Percentiles rank a stretch among this genome's conserved stretches.
These are phyloP conservation scores for Acomys russatus DNA, from an alignment of 2,797 vertebrate species.

Conservation along the genomic window DNA sequence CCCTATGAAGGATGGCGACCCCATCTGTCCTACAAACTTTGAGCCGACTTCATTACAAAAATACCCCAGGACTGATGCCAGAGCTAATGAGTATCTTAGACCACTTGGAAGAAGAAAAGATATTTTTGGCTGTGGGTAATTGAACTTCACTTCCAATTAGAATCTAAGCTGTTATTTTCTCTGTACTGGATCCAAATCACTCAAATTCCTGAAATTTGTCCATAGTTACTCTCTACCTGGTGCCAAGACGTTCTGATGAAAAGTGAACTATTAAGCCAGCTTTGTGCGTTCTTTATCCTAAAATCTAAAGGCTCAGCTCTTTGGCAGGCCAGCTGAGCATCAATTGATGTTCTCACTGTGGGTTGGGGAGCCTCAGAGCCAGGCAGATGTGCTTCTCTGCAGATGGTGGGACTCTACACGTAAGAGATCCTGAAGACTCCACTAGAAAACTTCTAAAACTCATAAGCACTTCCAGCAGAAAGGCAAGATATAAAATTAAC, in stretches of 20 bases:
- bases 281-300: conserved; percentile 72
- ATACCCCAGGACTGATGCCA: conserved; percentile 78
- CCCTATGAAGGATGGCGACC: conserved; percentile 54
- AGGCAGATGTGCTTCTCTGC: neutral
- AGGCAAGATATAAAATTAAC: neutral
- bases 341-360: conserved; percentile 40
- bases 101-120: conserved; percentile 80
- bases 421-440: neutral
- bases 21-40: conserved; percentile 75
- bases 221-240: conserved; percentile 77
- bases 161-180: conserved; percentile 80
- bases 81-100: conserved; percentile 82
- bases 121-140: conserved; percentile 78
- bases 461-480: neutral
- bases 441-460: neutral
- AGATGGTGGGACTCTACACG: neutral
- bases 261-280: conserved; percentile 76
- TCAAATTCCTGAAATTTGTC: conserved; percentile 82
- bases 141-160: conserved; percentile 79
- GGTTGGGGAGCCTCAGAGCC: neutral
- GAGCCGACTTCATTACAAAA: conserved; percentile 73
- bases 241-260: conserved; percentile 82
- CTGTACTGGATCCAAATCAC: conserved; percentile 80
- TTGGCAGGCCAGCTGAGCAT: conserved; percentile 72
- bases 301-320: conserved; percentile 76